Evolutionary conservation across 2,797 vertebrate species (phyloP).

Genomic region (Caiman crocodilus): DNA sequence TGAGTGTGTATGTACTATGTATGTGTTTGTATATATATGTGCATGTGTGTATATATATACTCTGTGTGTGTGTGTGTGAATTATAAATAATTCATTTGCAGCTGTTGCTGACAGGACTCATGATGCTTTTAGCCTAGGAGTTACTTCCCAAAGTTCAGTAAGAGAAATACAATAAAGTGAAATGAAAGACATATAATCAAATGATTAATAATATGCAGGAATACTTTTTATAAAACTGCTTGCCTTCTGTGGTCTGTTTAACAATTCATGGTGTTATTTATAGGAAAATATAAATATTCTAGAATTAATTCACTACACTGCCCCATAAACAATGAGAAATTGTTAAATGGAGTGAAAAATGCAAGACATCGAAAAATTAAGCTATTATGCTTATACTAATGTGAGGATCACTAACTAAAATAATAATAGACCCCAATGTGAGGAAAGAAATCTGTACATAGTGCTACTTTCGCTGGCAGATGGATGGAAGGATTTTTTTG

Average conservation of each 20-base stretch:
- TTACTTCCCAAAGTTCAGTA: slow-evolving; percentile 26
- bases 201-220: slow-evolving; percentile 48
- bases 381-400: slow-evolving; percentile 72
- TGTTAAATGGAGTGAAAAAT: slow-evolving; percentile 75
- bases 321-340: slow-evolving; percentile 65
- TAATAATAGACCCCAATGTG: slow-evolving; percentile 26
- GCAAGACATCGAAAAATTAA: slow-evolving; percentile 66
- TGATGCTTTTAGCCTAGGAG: neutral
- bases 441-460: neutral
- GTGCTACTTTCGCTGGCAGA: neutral
- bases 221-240: neutral
- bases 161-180: neutral
- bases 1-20: neutral
- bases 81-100: neutral
- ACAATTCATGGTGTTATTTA: slow-evolving; percentile 58
- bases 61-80: neutral
- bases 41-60: too few relatives aligned
- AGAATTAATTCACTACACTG: slow-evolving; percentile 67
- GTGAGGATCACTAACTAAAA: slow-evolving; percentile 60
- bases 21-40: neutral
- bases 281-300: slow-evolving; percentile 71
- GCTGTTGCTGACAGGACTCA: neutral
- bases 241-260: slow-evolving; percentile 48
- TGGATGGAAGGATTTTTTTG: neutral
- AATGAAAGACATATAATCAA: slow-evolving; percentile 39